phyloP scores from a whole-genome alignment of 2,113 vertebrate species.

The Tonatia bakeri region DNA sequence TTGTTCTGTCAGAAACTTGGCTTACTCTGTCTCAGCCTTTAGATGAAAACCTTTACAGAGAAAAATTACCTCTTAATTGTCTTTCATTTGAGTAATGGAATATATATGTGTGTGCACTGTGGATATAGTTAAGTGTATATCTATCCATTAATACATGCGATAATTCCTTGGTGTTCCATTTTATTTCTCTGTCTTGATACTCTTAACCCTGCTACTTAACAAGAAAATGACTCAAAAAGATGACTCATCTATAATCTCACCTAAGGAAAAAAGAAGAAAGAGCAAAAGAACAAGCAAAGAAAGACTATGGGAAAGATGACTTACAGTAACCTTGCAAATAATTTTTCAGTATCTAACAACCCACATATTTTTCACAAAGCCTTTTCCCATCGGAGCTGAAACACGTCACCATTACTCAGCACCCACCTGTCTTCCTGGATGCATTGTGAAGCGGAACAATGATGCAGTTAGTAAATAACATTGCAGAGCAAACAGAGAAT shows the following conservation, averaged over 20 bases:
- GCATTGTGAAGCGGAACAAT: not conserved
- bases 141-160: not conserved
- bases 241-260: constrained; percentile 26
- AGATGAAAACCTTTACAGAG: constrained; percentile 35
- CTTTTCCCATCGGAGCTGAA: not conserved
- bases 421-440: not conserved
- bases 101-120: not conserved
- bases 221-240: constrained; percentile 43
- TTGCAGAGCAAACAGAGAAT: not conserved
- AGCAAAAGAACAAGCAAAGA: not conserved
- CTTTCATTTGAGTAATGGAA: constrained; percentile 31
- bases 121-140: not conserved
- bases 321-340: not conserved
- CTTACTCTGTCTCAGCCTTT: constrained; percentile 1
- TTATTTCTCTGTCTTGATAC: not conserved
- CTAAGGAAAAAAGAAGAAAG: not conserved
- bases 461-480: not conserved
- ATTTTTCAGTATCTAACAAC: not conserved
- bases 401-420: not conserved
- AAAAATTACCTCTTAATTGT: constrained; percentile 54
- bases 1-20: constrained; percentile 38
- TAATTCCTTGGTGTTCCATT: constrained; percentile 2
- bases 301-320: not conserved
- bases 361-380: not conserved
- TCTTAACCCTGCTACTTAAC: constrained; percentile 29